A percentile compares a stretch with the other conserved stretches of the same genome.
Evolutionary conservation across 1,140 invertebrate genomes (phyloP).

Genomic region (Drosophila watanabei): DNA sequence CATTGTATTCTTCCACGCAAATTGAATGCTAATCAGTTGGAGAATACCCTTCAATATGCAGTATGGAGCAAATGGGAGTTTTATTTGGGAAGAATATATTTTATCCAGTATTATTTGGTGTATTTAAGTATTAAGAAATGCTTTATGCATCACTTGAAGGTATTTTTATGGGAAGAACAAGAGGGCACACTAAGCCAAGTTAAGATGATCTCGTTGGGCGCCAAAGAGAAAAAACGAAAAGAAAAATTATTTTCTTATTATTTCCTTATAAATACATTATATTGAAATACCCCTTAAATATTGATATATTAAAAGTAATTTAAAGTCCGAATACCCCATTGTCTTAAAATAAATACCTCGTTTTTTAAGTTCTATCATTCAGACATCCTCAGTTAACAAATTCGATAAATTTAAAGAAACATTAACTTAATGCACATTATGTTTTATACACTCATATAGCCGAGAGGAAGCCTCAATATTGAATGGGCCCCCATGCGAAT

Average conservation of each 20-base stretch:
- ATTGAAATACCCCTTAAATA: background rate
- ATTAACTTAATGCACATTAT: conserved; percentile 18
- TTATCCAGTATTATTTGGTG: too few relatives aligned
- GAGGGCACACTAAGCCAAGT: too few relatives aligned
- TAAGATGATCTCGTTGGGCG: too few relatives aligned
- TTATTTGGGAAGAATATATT: too few relatives aligned
- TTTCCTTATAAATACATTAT: too few relatives aligned
- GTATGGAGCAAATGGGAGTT: background rate
- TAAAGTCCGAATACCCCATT: too few relatives aligned
- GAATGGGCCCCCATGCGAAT: conserved; percentile 53
- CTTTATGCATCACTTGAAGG: too few relatives aligned
- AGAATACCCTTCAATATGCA: conserved; percentile 4
- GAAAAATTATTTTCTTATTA: too few relatives aligned
- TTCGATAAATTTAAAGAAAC: conserved; percentile 19
- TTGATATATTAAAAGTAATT: background rate
- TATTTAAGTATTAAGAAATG: too few relatives aligned
- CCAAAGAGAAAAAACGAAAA: too few relatives aligned
- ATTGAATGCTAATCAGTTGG: conserved; percentile 54
- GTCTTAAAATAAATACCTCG: background rate
- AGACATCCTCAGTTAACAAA: conserved; percentile 9
- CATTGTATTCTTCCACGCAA: conserved; percentile 43
- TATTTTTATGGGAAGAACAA: too few relatives aligned
- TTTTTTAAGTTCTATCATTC: background rate
- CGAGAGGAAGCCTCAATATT: conserved; percentile 19
- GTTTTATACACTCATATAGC: conserved; percentile 1